Percentiles rank a stretch among this genome's conserved stretches.
phyloP scores from a whole-genome alignment of 2,113 vertebrate genomes.

The Phyllopteryx taeniolatus region DNA sequence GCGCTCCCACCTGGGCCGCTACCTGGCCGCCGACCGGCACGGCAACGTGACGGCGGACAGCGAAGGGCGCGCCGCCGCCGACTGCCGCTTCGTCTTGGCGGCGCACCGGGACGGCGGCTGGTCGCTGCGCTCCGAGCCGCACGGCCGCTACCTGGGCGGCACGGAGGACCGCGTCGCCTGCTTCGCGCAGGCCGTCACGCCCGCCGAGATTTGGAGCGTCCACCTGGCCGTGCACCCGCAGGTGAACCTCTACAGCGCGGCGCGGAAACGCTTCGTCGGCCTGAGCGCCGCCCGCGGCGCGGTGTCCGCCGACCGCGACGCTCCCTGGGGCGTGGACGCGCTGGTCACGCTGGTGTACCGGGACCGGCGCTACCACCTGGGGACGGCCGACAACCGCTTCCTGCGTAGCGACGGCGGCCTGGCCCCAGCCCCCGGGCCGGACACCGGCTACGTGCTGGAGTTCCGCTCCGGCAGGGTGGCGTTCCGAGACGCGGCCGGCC shows the following conservation, averaged over 20 bases:
- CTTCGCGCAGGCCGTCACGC: conserved; percentile 82
- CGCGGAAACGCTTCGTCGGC: conserved; percentile 91
- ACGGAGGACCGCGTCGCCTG: conserved; percentile 90
- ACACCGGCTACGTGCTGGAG: conserved; percentile 88
- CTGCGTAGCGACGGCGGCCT: conserved; percentile 83
- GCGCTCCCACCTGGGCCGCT: conserved; percentile 93
- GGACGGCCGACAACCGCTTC: conserved; percentile 88
- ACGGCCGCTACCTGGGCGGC: conserved; percentile 89
- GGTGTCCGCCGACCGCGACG: conserved; percentile 85
- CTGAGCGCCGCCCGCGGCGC: conserved; percentile 78
- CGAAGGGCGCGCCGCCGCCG: conserved; percentile 75
- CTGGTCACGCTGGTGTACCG: conserved; percentile 91
- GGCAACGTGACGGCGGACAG: conserved; percentile 87
- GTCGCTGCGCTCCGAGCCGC: conserved; percentile 91
- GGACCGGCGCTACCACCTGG: conserved; percentile 89
- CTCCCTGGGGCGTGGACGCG: conserved; percentile 93
- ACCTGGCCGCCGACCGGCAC: conserved; percentile 93
- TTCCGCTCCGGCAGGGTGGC: conserved; percentile 91
- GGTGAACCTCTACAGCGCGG: conserved; percentile 89
- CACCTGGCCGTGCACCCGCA: conserved; percentile 94
- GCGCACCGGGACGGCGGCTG: conserved; percentile 92
- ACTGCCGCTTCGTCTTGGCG: conserved; percentile 87
- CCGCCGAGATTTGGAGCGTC: conserved; percentile 88
- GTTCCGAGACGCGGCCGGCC: conserved; percentile 85
- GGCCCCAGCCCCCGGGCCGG: conserved; percentile 72